Conservation (phyloP, 2,113 vertebrate species). For the Oreochromis spilurus region DNA sequence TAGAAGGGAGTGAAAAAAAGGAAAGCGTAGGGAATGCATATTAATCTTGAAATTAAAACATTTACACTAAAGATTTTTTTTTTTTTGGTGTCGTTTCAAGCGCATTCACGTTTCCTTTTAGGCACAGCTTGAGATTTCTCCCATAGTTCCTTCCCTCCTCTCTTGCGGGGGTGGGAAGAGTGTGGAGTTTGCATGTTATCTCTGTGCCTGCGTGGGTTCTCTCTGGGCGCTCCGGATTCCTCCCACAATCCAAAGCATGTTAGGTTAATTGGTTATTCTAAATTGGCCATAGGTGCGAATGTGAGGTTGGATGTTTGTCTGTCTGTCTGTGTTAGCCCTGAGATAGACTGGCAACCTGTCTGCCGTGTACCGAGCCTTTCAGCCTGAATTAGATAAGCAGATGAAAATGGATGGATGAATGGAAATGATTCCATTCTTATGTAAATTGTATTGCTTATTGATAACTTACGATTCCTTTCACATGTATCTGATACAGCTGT, state of each 20-base stretch:
- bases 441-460: not conserved
- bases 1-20: not conserved
- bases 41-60: not conserved
- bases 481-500: not conserved
- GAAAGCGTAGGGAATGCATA: not conserved
- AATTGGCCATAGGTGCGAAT: not conserved
- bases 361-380: not conserved
- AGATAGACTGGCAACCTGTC: not conserved
- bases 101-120: not conserved
- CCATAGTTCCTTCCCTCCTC: not conserved
- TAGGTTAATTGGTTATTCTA: not conserved
- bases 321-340: not conserved
- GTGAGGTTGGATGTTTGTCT: not conserved
- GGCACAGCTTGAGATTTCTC: not conserved
- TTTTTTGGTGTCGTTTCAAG: not conserved
- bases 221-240: not conserved
- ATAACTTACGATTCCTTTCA: constrained; percentile 3
- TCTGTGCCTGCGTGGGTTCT: not conserved
- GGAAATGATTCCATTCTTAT: not conserved
- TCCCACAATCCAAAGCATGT: not conserved
- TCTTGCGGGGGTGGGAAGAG: not conserved
- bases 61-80: not conserved
- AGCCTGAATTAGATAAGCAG: not conserved
- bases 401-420: not conserved
- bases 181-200: not conserved